phyloP scores from a whole-genome alignment of 2,888 invertebrate genomes.

The Oasisia sp. region DNA sequence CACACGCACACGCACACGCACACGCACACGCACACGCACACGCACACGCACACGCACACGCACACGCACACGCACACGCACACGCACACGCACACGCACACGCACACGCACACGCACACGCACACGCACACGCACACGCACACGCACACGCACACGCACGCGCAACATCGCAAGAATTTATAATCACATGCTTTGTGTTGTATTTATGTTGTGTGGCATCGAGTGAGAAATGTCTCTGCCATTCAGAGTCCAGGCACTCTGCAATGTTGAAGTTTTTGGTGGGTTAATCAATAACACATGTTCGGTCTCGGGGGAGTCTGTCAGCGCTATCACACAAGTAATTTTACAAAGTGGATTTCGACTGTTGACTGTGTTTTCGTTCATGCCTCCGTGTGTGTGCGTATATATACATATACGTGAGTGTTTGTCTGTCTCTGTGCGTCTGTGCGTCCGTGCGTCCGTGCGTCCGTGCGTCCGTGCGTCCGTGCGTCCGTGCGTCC shows the following conservation, averaged over 20 bases:
- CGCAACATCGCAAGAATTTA: background rate
- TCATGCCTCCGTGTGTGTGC: background rate
- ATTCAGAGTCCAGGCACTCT: background rate
- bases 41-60: too few relatives aligned
- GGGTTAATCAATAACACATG: background rate
- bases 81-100: too few relatives aligned
- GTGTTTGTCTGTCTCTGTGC: too few relatives aligned
- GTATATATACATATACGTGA: background rate
- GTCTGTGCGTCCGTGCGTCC: background rate
- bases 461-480: background rate
- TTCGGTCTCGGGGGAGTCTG: background rate
- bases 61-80: too few relatives aligned
- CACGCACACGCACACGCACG: too few relatives aligned
- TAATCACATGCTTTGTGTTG: background rate
- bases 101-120: too few relatives aligned
- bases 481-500: background rate
- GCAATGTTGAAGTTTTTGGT: background rate
- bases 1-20: too few relatives aligned
- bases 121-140: too few relatives aligned
- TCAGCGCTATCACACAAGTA: background rate
- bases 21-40: too few relatives aligned
- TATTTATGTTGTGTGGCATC: background rate
- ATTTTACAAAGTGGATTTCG: background rate
- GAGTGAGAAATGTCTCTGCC: background rate
- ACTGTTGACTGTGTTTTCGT: background rate